Conservation (phyloP, 2,888 invertebrate species). For the Drosophila sordidula region DNA sequence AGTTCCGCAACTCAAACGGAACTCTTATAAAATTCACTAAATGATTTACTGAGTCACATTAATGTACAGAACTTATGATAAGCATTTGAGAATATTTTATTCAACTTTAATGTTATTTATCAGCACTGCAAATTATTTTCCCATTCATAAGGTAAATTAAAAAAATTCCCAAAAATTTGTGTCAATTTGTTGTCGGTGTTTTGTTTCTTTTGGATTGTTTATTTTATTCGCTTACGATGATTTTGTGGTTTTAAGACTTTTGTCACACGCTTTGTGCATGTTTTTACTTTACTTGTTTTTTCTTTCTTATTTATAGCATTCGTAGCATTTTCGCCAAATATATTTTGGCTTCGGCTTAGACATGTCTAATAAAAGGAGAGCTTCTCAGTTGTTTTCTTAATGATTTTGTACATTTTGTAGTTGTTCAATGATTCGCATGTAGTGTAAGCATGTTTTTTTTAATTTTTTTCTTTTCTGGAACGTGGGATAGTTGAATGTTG, state of each 20-base stretch:
- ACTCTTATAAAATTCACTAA: conserved; percentile 8
- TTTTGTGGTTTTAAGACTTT: conserved; percentile 24
- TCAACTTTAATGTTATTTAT: background rate
- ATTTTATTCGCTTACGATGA: conserved; percentile 31
- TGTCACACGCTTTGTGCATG: conserved; percentile 45
- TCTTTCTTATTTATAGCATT: conserved; percentile 43
- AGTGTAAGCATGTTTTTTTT: conserved; percentile 14
- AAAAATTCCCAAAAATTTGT: conserved; percentile 10
- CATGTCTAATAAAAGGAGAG: conserved; percentile 28
- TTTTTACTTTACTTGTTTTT: conserved; percentile 24
- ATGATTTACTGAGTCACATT: background rate
- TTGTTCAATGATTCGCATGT: conserved; percentile 46
- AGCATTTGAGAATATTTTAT: background rate
- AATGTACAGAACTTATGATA: background rate
- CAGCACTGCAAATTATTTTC: background rate
- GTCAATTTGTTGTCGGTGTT: conserved; percentile 39
- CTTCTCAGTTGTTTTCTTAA: conserved; percentile 61
- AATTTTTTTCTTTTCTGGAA: conserved; percentile 54
- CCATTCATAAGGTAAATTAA: conserved; percentile 18
- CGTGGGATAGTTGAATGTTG: conserved; percentile 60
- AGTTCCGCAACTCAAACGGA: conserved; percentile 30
- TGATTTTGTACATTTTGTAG: conserved; percentile 61
- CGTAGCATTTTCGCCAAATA: conserved; percentile 28
- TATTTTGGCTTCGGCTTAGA: conserved; percentile 38
- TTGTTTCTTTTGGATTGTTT: conserved; percentile 22